phyloP scores from a whole-genome alignment of 2,113 vertebrate genomes.

The Rhineura floridana region DNA sequence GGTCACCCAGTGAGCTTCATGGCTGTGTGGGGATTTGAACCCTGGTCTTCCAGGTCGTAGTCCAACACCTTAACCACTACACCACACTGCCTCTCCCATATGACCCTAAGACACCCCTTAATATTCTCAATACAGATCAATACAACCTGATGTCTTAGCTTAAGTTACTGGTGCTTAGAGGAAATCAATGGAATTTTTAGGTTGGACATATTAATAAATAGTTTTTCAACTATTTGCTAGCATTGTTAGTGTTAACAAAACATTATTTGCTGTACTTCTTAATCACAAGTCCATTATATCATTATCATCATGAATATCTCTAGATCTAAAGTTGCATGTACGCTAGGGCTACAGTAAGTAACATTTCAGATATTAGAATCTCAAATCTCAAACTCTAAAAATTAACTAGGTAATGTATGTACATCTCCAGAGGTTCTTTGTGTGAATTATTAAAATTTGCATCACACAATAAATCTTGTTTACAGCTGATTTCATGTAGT shows the following conservation, averaged over 20 bases:
- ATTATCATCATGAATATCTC: slow-evolving; percentile 25
- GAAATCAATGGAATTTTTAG: background rate
- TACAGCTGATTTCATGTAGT: too few species aligned
- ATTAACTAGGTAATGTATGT: too few species aligned
- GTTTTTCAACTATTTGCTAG: background rate
- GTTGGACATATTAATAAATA: slow-evolving; percentile 17
- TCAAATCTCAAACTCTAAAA: background rate
- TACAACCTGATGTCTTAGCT: background rate
- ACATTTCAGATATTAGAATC: background rate
- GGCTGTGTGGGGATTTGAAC: too few species aligned
- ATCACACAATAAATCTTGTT: too few species aligned
- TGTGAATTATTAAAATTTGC: too few species aligned
- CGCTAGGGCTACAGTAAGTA: slow-evolving; percentile 22
- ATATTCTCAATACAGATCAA: background rate
- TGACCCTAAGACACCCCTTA: background rate
- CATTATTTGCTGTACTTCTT: slow-evolving; percentile 48
- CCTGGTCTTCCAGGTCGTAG: too few species aligned
- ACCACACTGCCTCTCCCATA: too few species aligned
- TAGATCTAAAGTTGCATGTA: slow-evolving; percentile 2
- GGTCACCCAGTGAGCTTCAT: too few species aligned
- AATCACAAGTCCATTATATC: slow-evolving; percentile 45
- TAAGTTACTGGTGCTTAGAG: background rate
- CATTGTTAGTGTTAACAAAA: background rate
- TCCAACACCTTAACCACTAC: too few species aligned
- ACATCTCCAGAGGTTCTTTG: too few species aligned